Evolutionary conservation across 2,113 vertebrate genomes (phyloP), one percentile per base, ranked within the genome.

Genomic region (Seriola dumerili): DNA sequence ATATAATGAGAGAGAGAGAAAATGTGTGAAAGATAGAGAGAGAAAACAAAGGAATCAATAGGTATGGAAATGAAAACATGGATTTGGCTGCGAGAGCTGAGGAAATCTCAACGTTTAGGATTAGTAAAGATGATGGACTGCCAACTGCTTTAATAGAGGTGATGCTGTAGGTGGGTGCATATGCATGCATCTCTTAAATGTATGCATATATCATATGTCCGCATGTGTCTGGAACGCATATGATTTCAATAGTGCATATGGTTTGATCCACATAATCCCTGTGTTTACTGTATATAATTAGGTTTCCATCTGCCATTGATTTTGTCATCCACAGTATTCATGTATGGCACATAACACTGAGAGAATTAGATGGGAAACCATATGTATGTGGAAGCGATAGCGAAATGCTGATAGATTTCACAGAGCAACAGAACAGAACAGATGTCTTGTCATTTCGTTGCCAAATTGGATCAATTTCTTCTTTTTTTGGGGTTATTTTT

Each of bases 1-100:
- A 78, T 71, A 70, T 72, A 66, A 79, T 54, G 67, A 84, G 69
- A 72, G 50, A 75, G 46, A 62, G 32, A 63, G 25, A 12, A 44
- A n/a, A 42, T 67, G 12, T 21, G 25, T 40, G 58, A 70, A 58
- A 21, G 21, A 58, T 10, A 66, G 57, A 66, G 65, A 65, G 32
- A 69, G 48, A 83, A 71, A 70, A 75, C 70, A 40, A 89, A 81
- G 40, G 55, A 91, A 94, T 92, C 82, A 76, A 91, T 92, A 83
- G 83, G 16, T 73, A 63, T 84, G 74, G 85, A 93, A 89, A 89
- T 89, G 85, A 84, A 89, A 88, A 67, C 87, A 88, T 83, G 81
- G 88, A 88, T 89, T 81, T 91, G 79, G 62, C 83, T 81, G 81
- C 8, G 54, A 63, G 85, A 72, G 78, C 80, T 80, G 85, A 74